Conservation (phyloP, 2,888 invertebrate species). For the Onthophagus sagittarius region DNA sequence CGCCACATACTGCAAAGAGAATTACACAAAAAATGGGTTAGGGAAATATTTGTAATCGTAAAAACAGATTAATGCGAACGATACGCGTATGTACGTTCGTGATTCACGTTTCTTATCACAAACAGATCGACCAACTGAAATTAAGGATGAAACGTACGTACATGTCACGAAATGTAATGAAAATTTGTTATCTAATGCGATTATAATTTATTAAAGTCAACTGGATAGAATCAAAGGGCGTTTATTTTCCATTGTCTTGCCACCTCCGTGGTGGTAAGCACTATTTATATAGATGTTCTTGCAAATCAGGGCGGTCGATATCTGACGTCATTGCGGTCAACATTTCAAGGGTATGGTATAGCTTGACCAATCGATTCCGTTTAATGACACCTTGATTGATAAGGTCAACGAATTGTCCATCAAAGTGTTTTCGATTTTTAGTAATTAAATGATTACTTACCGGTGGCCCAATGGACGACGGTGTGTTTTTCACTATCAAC, state of each 20-base stretch:
- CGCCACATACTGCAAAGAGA: slow-evolving; percentile 77
- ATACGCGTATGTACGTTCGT: neutral
- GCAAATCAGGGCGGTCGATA: slow-evolving; percentile 23
- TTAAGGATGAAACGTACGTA: neutral
- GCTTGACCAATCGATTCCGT: slow-evolving; percentile 15
- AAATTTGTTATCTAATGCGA: neutral
- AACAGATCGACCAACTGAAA: neutral
- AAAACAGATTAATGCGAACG: neutral
- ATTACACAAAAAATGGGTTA: neutral
- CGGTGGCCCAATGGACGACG: slow-evolving; percentile 97
- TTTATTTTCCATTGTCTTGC: slow-evolving; percentile 1
- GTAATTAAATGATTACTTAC: slow-evolving; percentile 49
- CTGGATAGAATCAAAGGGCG: too few relatives aligned
- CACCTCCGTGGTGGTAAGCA: neutral
- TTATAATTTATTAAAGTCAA: too few relatives aligned
- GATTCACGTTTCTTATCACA: neutral
- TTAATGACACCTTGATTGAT: neutral
- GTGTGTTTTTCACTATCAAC: slow-evolving; percentile 93
- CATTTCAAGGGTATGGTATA: slow-evolving; percentile 29
- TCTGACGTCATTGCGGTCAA: slow-evolving; percentile 31
- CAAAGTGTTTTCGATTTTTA: neutral
- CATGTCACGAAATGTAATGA: neutral
- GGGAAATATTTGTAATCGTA: neutral
- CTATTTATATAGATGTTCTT: slow-evolving; percentile 18
- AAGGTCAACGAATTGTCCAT: neutral